Percentiles rank a stretch among this genome's conserved stretches.
Conservation (phyloP, 1,140 invertebrate species). For the Agrilus planipennis region DNA sequence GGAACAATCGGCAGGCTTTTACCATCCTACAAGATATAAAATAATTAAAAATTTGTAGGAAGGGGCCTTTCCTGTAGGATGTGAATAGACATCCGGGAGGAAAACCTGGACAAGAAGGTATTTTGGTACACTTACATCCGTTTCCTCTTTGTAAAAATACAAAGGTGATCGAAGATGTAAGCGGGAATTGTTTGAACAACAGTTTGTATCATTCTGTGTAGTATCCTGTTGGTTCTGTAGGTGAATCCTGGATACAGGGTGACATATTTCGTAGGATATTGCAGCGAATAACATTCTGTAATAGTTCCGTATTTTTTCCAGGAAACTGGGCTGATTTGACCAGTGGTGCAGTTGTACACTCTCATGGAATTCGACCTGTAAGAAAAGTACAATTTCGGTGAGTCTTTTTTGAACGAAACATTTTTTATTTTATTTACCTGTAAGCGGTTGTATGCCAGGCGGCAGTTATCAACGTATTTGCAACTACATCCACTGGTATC, state of each 20-base stretch:
- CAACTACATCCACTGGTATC: conserved; percentile 83
- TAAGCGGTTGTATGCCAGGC: conserved; percentile 60
- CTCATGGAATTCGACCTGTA: conserved; percentile 44
- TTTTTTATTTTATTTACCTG: conserved; percentile 35
- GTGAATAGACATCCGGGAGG: not conserved
- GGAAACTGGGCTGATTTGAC: conserved; percentile 66
- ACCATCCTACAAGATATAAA: conserved; percentile 7
- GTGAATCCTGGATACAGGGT: conserved; percentile 76
- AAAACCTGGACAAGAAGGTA: not conserved
- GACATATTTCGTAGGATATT: conserved; percentile 69
- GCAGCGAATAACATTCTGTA: conserved; percentile 55
- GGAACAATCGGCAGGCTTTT: conserved; percentile 67
- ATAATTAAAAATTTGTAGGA: not conserved
- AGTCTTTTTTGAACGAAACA: not conserved
- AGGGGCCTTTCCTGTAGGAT: not conserved
- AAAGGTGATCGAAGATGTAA: conserved; percentile 59
- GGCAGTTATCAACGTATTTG: conserved; percentile 74
- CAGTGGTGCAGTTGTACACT: conserved; percentile 89
- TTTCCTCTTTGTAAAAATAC: conserved; percentile 58
- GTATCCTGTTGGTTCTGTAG: conserved; percentile 58
- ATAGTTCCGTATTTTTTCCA: conserved; percentile 68
- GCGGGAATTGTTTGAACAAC: conserved; percentile 69
- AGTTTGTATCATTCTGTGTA: conserved; percentile 58
- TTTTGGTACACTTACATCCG: conserved; percentile 53
- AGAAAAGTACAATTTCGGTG: not conserved